Percentiles rank a stretch among this genome's conserved stretches.
Evolutionary conservation across 2,888 invertebrate genomes (phyloP).

Genomic region (Clostera curtula): DNA sequence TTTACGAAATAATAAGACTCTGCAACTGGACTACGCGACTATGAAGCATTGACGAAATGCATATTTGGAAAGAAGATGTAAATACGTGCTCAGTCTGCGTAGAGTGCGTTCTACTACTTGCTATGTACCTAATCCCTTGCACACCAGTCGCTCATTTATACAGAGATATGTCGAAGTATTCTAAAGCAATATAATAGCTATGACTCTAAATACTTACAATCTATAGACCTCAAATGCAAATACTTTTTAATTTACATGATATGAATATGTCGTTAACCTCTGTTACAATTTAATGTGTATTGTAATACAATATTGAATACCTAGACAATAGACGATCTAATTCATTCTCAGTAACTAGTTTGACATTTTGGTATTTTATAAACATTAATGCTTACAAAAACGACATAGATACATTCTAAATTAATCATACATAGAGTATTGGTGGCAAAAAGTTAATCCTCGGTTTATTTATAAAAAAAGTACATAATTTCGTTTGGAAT

Average conservation of each 20-base stretch:
- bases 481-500: constrained; percentile 52
- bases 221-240: constrained; percentile 75
- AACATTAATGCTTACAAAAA: too few species aligned
- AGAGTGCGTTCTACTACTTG: constrained; percentile 38
- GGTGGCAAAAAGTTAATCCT: too few species aligned
- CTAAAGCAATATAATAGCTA: constrained; percentile 73
- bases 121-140: constrained; percentile 26
- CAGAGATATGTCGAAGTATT: constrained; percentile 73
- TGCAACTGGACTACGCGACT: constrained; percentile 43
- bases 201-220: constrained; percentile 71
- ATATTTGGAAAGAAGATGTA: constrained; percentile 53
- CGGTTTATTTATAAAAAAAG: too few species aligned
- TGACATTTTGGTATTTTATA: constrained; percentile 17
- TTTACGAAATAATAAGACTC: constrained; percentile 34
- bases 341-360: constrained; percentile 23
- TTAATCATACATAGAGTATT: too few species aligned
- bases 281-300: constrained; percentile 56
- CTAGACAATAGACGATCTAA: constrained; percentile 42
- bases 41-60: constrained; percentile 58
- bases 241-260: constrained; percentile 74
- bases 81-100: constrained; percentile 53
- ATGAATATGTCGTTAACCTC: constrained; percentile 73
- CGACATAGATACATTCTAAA: too few species aligned
- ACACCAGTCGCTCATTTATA: constrained; percentile 60
- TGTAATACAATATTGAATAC: constrained; percentile 45